Evolutionary conservation across 2,113 vertebrate genomes (phyloP), one percentile per base, ranked within the genome.

Genomic region (Nycticryphes semicollaris): DNA sequence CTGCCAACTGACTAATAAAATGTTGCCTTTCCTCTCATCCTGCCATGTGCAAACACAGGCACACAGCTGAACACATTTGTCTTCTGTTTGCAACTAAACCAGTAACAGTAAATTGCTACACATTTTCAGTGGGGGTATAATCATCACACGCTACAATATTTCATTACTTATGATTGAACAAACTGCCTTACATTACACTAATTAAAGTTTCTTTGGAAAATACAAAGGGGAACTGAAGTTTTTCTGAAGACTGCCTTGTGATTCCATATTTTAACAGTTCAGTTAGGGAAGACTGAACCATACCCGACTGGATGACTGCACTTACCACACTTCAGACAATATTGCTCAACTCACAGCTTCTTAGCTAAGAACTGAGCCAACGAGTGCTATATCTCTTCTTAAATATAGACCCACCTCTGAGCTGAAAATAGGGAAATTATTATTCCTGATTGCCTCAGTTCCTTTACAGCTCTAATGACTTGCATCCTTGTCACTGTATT

Each of bases 81-180:
- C 93, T 77, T 53, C 75, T 43, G 30, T 57, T 62, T 88, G 70
- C 80, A 69, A 88, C 75, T 73, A 60, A 87, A 93, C 72, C 87
- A 89, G 66, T 8, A 78, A 48, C 64, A 91, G 68, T 3, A 92
- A 94, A 89, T 59, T 78, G 62, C 84, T 53, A 31, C 77, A 45
- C 48, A 63, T 91, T 95, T 95, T 82, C 87, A 82, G 22, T 35
- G 23, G 50, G 56, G 11, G 19, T 87, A 84, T 93, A 94, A 94
- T 76, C 84, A 93, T 47, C 77, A 87, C 30, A 87, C 35, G 43
- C 41, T 45, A 82, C 45, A 93, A 74, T 63, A 82, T 66, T 94
- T 95, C 56, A 91, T 79, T 93, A 91, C 78, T 95, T 91, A 45
- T 4, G 39, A 92, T 14, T 92, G 64, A 95, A 82, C n/a, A 88